Conservation (phyloP, 2,113 vertebrate genomes). For the Irena cyanogastra region DNA sequence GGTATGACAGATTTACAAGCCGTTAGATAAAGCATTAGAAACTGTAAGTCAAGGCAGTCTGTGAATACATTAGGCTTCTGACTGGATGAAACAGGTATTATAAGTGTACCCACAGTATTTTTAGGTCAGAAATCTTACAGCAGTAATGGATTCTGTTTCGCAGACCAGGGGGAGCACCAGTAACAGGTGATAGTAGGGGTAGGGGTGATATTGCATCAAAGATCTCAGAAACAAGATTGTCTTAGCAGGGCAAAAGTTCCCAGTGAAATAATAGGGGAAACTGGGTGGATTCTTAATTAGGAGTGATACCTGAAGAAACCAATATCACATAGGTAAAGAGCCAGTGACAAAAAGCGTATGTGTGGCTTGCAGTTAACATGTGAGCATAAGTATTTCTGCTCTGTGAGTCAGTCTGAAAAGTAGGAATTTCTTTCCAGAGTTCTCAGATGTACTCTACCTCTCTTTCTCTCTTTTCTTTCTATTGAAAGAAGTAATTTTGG, state of each 20-base stretch:
- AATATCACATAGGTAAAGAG: neutral
- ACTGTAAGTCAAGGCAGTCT: neutral
- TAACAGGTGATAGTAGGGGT: neutral
- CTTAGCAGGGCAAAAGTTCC: neutral
- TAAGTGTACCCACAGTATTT: neutral
- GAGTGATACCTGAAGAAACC: neutral
- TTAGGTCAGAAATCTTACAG: conserved; percentile 8
- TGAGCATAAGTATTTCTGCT: neutral
- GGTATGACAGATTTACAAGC: neutral
- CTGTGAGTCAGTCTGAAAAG: neutral
- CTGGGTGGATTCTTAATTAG: neutral
- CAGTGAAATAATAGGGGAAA: neutral
- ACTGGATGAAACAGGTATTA: neutral
- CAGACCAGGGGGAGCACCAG: neutral
- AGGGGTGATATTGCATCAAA: neutral
- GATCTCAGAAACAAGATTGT: neutral
- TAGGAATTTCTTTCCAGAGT: neutral
- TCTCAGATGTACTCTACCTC: neutral
- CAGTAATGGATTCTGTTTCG: neutral
- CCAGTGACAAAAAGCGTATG: neutral
- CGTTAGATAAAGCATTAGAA: neutral
- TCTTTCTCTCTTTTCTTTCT: neutral
- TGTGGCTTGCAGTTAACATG: neutral
- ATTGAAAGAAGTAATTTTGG: neutral
- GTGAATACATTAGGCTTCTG: neutral